Conservation (phyloP, 2,113 vertebrate species). For the Phalacrocorax carbo region DNA sequence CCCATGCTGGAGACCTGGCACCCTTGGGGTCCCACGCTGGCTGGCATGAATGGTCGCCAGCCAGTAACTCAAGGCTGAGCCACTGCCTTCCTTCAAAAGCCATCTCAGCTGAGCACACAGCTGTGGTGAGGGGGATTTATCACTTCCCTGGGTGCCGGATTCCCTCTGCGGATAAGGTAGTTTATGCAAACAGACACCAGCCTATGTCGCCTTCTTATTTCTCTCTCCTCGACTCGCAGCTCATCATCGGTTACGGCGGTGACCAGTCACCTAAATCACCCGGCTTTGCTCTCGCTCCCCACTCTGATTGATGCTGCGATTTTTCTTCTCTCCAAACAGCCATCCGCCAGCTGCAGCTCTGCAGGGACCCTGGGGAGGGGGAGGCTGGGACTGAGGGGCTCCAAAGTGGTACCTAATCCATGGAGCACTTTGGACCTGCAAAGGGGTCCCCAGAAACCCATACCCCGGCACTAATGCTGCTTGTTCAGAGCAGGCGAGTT, state of each 20-base stretch:
- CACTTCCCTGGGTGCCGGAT: not conserved
- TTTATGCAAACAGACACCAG: conserved; percentile 26
- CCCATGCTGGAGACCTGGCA: not conserved
- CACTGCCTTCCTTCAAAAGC: not conserved
- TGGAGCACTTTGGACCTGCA: rapidly evolving
- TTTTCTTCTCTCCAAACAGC: not conserved
- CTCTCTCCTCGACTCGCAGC: not conserved
- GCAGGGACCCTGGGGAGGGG: not conserved
- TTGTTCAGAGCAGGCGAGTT: not conserved
- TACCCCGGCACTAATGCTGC: not conserved
- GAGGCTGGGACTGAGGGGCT: not conserved
- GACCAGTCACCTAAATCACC: conserved; percentile 49
- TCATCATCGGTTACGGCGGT: conserved; percentile 18
- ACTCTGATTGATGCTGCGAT: not conserved
- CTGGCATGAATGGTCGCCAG: not conserved
- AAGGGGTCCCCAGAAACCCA: not conserved
- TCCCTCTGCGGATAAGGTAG: not conserved
- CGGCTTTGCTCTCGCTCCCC: not conserved
- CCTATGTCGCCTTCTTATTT: not conserved
- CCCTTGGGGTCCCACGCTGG: not conserved
- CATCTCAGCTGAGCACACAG: not conserved
- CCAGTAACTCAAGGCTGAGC: not conserved
- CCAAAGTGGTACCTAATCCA: not conserved
- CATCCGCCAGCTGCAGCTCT: not conserved
- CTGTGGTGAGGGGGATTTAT: not conserved